Conservation (phyloP, 1,140 invertebrate genomes). For the Galendromus occidentalis region DNA sequence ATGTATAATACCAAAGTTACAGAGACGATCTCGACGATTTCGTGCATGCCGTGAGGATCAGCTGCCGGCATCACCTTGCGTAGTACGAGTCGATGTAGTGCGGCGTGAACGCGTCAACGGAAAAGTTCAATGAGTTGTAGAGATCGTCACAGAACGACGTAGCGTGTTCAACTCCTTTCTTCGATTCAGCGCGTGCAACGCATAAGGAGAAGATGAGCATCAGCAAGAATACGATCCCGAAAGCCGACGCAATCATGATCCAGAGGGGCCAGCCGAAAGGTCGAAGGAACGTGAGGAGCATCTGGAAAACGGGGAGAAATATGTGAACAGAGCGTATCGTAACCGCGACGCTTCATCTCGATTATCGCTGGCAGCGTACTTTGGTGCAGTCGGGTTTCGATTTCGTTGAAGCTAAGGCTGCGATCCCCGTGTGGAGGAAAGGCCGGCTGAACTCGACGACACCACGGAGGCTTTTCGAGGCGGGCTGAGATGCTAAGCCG, state of each 20-base stretch:
- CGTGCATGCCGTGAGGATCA: too few relatives aligned
- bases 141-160: slow-evolving; percentile 9
- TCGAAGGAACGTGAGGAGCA: neutral
- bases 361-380: neutral
- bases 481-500: neutral
- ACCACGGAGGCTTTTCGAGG: neutral
- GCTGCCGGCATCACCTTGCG: neutral
- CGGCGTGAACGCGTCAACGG: neutral
- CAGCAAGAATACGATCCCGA: neutral
- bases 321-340: neutral
- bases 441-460: neutral
- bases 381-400: neutral
- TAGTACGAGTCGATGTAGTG: slow-evolving; percentile 1
- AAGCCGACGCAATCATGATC: neutral
- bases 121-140: slow-evolving; percentile 1
- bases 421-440: slow-evolving; percentile 5
- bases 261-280: neutral
- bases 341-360: neutral
- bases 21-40: neutral
- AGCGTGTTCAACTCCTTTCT: neutral
- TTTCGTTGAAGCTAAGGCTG: neutral
- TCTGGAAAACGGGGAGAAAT: neutral
- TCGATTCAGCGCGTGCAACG: neutral
- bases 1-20: neutral
- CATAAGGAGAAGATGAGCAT: neutral